phyloP scores from a whole-genome alignment of 2,797 vertebrate species.

The Chloroceryle inda region DNA sequence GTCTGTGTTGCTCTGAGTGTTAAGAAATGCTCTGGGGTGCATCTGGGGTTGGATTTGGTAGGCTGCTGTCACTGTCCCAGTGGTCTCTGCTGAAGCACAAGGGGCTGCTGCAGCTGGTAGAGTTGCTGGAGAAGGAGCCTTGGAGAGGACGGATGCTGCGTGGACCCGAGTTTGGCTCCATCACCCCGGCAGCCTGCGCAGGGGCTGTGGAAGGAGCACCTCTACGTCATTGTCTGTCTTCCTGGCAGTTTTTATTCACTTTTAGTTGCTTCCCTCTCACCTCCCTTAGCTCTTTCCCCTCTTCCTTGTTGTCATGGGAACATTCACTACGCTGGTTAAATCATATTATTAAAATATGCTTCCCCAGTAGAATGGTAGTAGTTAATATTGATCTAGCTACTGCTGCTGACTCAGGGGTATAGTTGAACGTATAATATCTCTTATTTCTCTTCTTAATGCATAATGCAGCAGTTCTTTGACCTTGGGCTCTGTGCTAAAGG shows the following conservation, averaged over 20 bases:
- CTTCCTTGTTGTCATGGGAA: slow-evolving; percentile 69
- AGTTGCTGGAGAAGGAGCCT: neutral
- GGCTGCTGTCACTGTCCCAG: neutral
- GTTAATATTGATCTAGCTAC: slow-evolving; percentile 66
- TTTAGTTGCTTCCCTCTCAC: slow-evolving; percentile 21
- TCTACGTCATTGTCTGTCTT: neutral
- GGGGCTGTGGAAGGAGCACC: neutral
- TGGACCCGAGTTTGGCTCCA: neutral
- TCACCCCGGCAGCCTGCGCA: neutral
- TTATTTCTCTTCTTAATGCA: slow-evolving; percentile 24
- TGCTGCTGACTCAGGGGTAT: slow-evolving; percentile 61
- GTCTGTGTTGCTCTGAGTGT: neutral
- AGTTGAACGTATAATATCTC: neutral
- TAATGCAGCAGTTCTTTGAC: slow-evolving; percentile 55
- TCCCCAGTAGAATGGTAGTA: slow-evolving; percentile 3
- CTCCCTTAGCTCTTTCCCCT: neutral
- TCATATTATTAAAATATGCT: neutral
- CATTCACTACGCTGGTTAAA: slow-evolving; percentile 26
- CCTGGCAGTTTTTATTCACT: slow-evolving; percentile 22
- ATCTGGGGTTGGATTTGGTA: neutral
- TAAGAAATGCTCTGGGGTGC: neutral
- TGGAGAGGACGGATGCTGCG: neutral
- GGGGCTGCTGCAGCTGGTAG: neutral
- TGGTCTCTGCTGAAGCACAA: neutral
- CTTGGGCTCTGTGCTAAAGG: slow-evolving; percentile 2